phyloP scores from a whole-genome alignment of 2,113 vertebrate species.

The Chauna torquata region DNA sequence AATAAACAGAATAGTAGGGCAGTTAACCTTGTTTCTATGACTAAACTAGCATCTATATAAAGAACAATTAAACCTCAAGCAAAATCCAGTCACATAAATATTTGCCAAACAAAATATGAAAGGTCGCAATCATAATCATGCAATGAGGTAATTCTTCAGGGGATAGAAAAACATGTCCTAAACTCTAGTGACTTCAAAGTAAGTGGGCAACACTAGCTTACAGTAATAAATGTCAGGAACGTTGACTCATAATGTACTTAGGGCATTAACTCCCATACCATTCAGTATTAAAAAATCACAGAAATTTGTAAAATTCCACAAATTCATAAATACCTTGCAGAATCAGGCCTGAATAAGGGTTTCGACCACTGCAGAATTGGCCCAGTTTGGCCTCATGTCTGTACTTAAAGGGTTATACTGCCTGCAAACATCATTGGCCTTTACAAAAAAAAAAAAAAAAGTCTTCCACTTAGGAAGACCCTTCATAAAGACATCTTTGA shows the following conservation, averaged over 20 bases:
- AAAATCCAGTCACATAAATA: constrained; percentile 1
- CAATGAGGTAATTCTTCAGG: neutral
- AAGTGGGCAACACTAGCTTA: neutral
- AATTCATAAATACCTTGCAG: neutral
- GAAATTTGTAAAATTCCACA: neutral
- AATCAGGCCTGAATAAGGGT: neutral
- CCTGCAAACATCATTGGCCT: neutral
- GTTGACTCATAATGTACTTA: neutral
- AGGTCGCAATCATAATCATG: neutral
- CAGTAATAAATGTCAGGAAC: neutral
- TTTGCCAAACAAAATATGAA: neutral
- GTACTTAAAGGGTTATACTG: neutral
- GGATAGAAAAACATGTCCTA: neutral
- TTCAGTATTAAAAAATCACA: neutral
- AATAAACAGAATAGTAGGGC: neutral
- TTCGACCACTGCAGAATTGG: neutral
- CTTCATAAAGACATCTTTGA: neutral
- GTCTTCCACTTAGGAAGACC: neutral
- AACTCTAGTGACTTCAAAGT: neutral
- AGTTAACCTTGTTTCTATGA: neutral
- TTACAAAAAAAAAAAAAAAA: neutral
- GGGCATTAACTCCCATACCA: neutral
- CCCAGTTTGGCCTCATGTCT: neutral
- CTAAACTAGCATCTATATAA: neutral
- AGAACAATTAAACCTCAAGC: neutral